Evolutionary conservation across 2,797 vertebrate species (phyloP), one percentile per base, ranked within the genome.

Genomic region (Chelon labrosus): DNA sequence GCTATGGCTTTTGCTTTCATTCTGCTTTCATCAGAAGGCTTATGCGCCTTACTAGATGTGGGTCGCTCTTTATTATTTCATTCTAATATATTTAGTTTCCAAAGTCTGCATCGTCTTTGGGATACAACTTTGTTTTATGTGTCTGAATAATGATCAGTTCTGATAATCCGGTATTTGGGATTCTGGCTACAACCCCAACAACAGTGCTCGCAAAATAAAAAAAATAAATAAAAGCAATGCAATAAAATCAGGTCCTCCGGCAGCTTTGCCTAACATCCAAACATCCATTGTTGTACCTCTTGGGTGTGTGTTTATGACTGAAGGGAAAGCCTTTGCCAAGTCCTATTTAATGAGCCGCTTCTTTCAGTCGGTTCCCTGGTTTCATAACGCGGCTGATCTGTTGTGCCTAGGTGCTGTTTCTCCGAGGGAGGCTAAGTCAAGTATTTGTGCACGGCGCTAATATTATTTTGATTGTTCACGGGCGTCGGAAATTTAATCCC

Each of bases 331-430:
- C 70, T 83, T 73, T 86, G 71, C 87, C 72, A 85, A 82, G 68
- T 85, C 82, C 50, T 64, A 59, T 89, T 88, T 92, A 91, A 91
- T 90, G 79, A 92, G 85, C 75, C 73, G 27, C 68, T 78, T 52
- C 73, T 86, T 85, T 78, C 67, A 76, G 66, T 77, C 54, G 73
- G 53, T 79, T 81, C 78, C 60, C 71, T 70, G 73, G 39, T 68
- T 80, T 82, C 61, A 81, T 79, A 81, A 81, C 80, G 58, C 52
- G 51, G 69, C 66, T 74, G 67, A 59, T 82, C 70, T 64, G 20
- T 84, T 78, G 63, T 61, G 52, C 58, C 65, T 47, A 7, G 75
- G 57, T 51, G 52, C 47, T 68, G 42, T 60, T 55, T 73, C 50
- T 77, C 57, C 60, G 47, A 25, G n/a, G 44, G 17, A 81, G 50